Evolutionary conservation across 2,797 vertebrate genomes (phyloP), one percentile per base, ranked within the genome.

Genomic region (Lindbergichthys nudifrons): DNA sequence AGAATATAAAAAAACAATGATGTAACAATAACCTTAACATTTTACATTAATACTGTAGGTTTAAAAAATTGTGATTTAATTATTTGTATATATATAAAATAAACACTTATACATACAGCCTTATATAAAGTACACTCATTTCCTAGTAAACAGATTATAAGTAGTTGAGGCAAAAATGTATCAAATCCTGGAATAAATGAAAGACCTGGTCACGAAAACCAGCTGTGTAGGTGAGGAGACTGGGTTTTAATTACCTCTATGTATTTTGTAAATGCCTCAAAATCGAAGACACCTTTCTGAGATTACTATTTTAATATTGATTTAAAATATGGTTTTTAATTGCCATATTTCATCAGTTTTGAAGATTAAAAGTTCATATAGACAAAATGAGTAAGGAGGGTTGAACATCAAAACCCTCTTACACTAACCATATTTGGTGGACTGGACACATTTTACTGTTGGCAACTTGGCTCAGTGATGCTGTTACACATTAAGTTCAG

Each of bases 401-500:
- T 36, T 36, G 32, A 36, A 36, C 32, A 9, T 36, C 51, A 65
- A 63, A 73, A 26, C 58, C 56, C 54, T 70, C 48, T 64, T 75
- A 36, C 68, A 60, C 54, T 64, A 56, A 61, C 67, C 42, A 66
- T 42, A 84, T 30, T 64, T 7, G 58, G 70, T 21, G 46, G 50
- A 62, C 63, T 73, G 77, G 58, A 64, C 60, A 67, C 26, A 62
- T 54, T 51, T 77, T 73, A 53, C 45, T 56, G 62, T 70, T 48
- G 30, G 21, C 48, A 48, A 54, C 50, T 68, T 54, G 79, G 76
- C 70, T 79, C 68, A 23, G 64, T 65, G 68, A 69, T 53, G 32
- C 32, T 85, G 81, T 78, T 73, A 59, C 73, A 46, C 69, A 69
- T 45, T 18, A 41, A 47, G 19, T 57, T 72, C 63, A 47, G 3